Conservation (phyloP, 2,113 vertebrate species). For the Meles meles region DNA sequence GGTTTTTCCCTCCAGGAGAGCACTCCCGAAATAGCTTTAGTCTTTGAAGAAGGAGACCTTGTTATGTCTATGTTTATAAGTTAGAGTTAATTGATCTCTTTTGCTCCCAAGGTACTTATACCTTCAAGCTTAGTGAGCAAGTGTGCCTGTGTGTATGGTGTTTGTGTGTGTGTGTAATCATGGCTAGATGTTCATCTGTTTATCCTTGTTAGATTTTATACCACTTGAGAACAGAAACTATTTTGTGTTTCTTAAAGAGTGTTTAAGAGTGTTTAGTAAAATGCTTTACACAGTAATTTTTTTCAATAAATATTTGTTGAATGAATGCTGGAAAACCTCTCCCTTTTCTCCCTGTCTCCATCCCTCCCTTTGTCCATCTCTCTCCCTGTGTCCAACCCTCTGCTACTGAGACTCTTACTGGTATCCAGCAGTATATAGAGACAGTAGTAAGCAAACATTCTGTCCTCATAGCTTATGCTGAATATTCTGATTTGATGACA, state of each 20-base stretch:
- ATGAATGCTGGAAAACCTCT: not conserved
- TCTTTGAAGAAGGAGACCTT: not conserved
- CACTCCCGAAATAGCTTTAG: not conserved
- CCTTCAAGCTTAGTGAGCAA: not conserved
- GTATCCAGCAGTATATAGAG: too few relatives aligned
- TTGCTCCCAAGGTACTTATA: not conserved
- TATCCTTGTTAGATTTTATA: not conserved
- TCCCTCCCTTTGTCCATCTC: not conserved
- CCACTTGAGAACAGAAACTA: not conserved
- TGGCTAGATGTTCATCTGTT: not conserved
- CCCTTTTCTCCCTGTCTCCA: too few relatives aligned
- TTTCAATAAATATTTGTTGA: not conserved
- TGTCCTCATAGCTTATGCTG: not conserved
- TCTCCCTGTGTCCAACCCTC: too few relatives aligned
- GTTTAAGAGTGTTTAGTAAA: not conserved
- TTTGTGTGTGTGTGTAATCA: not conserved
- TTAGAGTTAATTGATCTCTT: not conserved
- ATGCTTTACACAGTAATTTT: not conserved
- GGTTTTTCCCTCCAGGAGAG: not conserved
- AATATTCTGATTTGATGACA: not conserved
- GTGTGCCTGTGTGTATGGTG: not conserved
- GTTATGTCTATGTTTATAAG: not conserved
- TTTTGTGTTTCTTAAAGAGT: not conserved
- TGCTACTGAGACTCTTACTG: rapidly evolving
- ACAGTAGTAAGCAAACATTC: rapidly evolving